A percentile compares a stretch with the other conserved stretches of the same genome.
Conservation (phyloP, 2,113 vertebrate species). For the Tonatia bakeri region DNA sequence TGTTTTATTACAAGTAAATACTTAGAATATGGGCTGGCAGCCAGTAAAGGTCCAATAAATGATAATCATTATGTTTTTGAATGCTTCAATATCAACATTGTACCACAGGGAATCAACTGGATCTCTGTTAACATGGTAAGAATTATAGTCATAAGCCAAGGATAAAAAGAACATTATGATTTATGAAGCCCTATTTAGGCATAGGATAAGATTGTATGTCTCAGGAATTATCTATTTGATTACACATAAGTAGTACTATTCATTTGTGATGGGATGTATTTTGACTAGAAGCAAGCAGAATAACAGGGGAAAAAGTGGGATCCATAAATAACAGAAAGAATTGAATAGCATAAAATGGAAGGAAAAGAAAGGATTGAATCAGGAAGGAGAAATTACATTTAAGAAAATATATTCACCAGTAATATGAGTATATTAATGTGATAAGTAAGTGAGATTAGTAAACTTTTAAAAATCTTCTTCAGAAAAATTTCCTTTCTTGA, state of each 20-base stretch:
- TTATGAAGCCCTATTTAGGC: not conserved
- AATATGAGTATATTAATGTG: too few species aligned
- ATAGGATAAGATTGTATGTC: not conserved
- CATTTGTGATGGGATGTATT: not conserved
- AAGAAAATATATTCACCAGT: too few species aligned
- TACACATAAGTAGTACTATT: not conserved
- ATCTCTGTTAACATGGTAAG: too few species aligned
- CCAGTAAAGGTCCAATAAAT: not conserved
- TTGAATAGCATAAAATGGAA: not conserved
- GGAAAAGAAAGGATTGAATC: not conserved
- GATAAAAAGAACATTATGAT: not conserved
- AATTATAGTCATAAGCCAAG: too few species aligned
- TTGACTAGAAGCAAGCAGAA: not conserved
- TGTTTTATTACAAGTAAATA: not conserved
- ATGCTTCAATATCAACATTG: not conserved
- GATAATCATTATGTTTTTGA: not conserved
- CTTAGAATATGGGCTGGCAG: too few species aligned
- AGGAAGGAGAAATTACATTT: too few species aligned
- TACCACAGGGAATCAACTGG: not conserved
- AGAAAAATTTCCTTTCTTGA: too few species aligned
- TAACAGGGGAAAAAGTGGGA: not conserved
- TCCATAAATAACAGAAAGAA: not conserved
- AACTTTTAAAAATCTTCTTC: too few species aligned
- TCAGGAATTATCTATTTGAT: not conserved
- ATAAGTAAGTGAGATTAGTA: too few species aligned